Evolutionary conservation across 2,888 invertebrate genomes (phyloP), one percentile per base, ranked within the genome.

Genomic region (Caenorhabditis afra): DNA sequence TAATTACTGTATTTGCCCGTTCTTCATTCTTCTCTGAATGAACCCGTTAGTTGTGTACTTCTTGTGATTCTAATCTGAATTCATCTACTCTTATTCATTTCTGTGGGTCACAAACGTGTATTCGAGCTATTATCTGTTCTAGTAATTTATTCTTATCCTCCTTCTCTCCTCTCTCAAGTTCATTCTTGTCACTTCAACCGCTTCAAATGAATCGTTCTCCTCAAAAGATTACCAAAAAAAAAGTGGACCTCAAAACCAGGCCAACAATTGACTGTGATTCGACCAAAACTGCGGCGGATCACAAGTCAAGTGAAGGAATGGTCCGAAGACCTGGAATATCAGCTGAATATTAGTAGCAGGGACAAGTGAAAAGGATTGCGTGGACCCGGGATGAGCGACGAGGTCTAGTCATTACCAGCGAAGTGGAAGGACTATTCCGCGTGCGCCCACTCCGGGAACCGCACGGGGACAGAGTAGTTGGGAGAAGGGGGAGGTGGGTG

Each of bases 191-290:
- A 65, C 45, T 14, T 23, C 20, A 39, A n/a, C 10, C 16, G 39
- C 55, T 55, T 55, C 22, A 20, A 74, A 65, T 74, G 18, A 74
- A 74, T 16, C n/a, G 0, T 35, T 18, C 8, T 18, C 58, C 3
- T 49, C 23, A 1, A 18, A 22, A 18, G 20, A 23, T n/a, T n/a
- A 49, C 45, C 14, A 39, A 37, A 35, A n/a, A 50, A 37, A 53
- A n/a, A 14, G 20, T 16, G 47, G 37, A 52, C 39, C 50, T 59
- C 66, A 37, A 67, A 47, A 67, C 79, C 75, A 67, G 77, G 68
- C 83, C 81, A 77, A 75, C 83, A 83, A 79, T 81, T 81, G 81
- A 79, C 83, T 83, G 83, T 83, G 83, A 83, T 83, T 79, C 83
- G 79, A 65, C 71, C 68, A 23, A 45, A 22, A 49, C 18, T 16